Evolutionary conservation across 2,113 vertebrate genomes (phyloP), one percentile per base, ranked within the genome.

Genomic region (Sigmodon hispidus): DNA sequence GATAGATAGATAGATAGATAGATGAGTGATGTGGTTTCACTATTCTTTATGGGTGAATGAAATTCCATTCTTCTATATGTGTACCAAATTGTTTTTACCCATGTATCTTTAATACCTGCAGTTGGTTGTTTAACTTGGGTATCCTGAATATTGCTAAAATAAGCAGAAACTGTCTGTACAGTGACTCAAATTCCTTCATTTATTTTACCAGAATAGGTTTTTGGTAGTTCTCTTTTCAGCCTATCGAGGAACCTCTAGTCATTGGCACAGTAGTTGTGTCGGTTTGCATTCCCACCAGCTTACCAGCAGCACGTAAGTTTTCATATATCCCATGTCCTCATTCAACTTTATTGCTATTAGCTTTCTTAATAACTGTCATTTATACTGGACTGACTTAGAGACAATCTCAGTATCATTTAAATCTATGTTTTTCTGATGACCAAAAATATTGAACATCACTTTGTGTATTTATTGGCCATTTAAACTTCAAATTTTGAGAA

Each of bases 241-340:
- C 8, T 72, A 8, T 72, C 7, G n/a, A 72, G 8, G 34, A 1
- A 75, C 8, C n/a, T 75, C 11, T 29, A 4, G 8, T 83, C 7
- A 83, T 43, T 43, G 15, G 0, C 3, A 61, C 2, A 16, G n/a
- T 61, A 3, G n/a, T 17, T 26, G 55, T 1, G 43, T 16, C 4
- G 67, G 17, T 48, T 85, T 67, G 10, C 36, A 22, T 67, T 50
- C 21, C 40, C 31, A 86, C 31, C 8, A 67, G 61, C 17, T 5
- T 65, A 34, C 29, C 29, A 48, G 9, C 10, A 48, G 16, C 48
- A 3, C 67, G 9, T 36, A 63, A 84, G 43, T 45, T 9, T 48
- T 85, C 5, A 19, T 22, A 48, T 43, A 61, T 43, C n/a, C 1
- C 19, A 50, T 86, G 36, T 67, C 7, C 22, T 21, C 21, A 52